These are phyloP conservation scores for Istiophorus platypterus DNA, from an alignment of 2,113 vertebrate species.

Conservation along the genomic window DNA sequence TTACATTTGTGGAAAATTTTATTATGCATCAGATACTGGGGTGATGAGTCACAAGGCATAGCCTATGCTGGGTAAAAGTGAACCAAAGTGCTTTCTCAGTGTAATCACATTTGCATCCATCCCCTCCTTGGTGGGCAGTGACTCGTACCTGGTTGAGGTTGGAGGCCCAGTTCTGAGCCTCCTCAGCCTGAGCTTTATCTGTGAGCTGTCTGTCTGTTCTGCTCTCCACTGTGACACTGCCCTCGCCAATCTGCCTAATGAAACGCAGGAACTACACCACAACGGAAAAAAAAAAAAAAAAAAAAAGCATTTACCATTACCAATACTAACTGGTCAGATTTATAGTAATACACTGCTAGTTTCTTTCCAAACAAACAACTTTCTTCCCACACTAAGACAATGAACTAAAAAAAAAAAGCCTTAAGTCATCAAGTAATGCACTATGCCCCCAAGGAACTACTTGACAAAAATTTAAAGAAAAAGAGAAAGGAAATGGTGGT, in stretches of 20 bases:
- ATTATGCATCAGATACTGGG: conserved; percentile 58
- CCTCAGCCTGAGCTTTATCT: conserved; percentile 89
- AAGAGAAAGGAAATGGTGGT: conserved; percentile 53
- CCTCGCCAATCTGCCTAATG: conserved; percentile 99
- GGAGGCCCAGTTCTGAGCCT: conserved; percentile 98
- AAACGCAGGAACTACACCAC: conserved; percentile 98
- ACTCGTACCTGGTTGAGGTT: conserved; percentile 97
- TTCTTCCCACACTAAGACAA: conserved; percentile 21
- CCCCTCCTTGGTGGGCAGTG: conserved; percentile 55
- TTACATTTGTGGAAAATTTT: conserved; percentile 74
- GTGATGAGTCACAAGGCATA: conserved; percentile 65
- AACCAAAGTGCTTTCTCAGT: conserved; percentile 52
- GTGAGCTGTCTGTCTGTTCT: conserved; percentile 86
- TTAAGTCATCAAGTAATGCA: conserved; percentile 5
- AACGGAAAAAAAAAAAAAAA: conserved; percentile 78
- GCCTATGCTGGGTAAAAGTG: conserved; percentile 42
- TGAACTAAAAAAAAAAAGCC: neutral
- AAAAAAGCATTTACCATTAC: conserved; percentile 71
- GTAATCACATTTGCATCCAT: conserved; percentile 50
- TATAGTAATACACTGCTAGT: conserved; percentile 14
- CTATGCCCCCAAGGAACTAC: conserved; percentile 1
- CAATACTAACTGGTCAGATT: conserved; percentile 35
- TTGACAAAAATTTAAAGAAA: conserved; percentile 40
- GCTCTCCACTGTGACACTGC: conserved; percentile 89
- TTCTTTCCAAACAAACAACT: conserved; percentile 28